These are phyloP conservation scores for Mythimna pallens DNA, from an alignment of 2,888 invertebrate genomes.

Conservation along the genomic window DNA sequence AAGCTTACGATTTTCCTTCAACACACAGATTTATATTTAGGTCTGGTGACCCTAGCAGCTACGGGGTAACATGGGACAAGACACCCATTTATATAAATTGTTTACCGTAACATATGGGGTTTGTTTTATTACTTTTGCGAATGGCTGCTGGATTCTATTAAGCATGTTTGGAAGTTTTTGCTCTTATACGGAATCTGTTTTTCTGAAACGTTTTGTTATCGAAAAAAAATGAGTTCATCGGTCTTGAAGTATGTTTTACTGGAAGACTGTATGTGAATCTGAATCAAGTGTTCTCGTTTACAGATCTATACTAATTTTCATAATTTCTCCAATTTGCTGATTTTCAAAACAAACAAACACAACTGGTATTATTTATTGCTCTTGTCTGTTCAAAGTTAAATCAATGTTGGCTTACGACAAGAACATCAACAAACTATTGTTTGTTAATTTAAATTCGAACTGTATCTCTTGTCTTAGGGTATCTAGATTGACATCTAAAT, in stretches of 20 bases:
- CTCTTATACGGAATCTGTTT: constrained; percentile 8
- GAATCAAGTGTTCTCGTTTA: not conserved
- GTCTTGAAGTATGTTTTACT: not conserved
- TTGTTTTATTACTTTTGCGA: constrained; percentile 57
- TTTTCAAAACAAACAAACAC: not conserved
- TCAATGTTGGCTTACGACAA: not conserved
- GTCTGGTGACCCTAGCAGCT: constrained; percentile 10
- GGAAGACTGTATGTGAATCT: not conserved
- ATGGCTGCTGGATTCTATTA: constrained; percentile 41
- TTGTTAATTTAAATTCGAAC: constrained; percentile 8
- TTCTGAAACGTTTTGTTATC: constrained; percentile 28
- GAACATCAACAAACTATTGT: constrained; percentile 9
- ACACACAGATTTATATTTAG: not conserved
- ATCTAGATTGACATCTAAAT: constrained; percentile 10
- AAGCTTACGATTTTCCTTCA: not conserved
- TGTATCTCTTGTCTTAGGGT: not conserved
- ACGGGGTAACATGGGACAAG: constrained; percentile 22
- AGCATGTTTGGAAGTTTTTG: constrained; percentile 26
- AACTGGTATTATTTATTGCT: not conserved
- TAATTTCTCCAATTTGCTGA: not conserved
- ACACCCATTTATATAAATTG: constrained; percentile 47
- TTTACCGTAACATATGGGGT: constrained; percentile 47
- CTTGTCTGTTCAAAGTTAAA: not conserved
- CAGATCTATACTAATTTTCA: not conserved
- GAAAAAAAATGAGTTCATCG: not conserved